A percentile compares a stretch with the other conserved stretches of the same genome.
Conservation (phyloP, 2,888 invertebrate species). For the Cheilosia impressa region DNA sequence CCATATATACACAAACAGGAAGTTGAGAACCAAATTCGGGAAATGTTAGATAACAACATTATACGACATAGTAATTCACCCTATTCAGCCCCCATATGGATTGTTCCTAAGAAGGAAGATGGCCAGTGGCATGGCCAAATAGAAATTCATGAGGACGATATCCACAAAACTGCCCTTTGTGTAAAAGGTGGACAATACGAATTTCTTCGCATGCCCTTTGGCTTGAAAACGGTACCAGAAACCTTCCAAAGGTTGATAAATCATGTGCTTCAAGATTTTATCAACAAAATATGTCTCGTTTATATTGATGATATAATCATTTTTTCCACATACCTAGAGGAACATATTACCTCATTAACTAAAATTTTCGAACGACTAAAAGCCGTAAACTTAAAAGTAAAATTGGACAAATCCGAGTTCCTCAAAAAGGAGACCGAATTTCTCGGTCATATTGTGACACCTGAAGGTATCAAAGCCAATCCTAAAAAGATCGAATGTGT, state of each 20-base stretch:
- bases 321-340: constrained; percentile 68
- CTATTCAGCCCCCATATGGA: constrained; percentile 70
- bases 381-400: constrained; percentile 61
- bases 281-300: constrained; percentile 73
- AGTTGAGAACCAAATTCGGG: constrained; percentile 60
- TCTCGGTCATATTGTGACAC: constrained; percentile 77
- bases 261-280: constrained; percentile 77
- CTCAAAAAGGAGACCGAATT: constrained; percentile 72
- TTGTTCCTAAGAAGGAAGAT: constrained; percentile 66
- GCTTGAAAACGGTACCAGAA: constrained; percentile 81
- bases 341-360: constrained; percentile 56
- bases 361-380: constrained; percentile 61
- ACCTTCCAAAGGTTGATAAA: constrained; percentile 82
- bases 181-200: constrained; percentile 59
- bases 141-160: constrained; percentile 53
- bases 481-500: constrained; percentile 31
- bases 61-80: constrained; percentile 53
- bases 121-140: constrained; percentile 67
- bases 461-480: constrained; percentile 20
- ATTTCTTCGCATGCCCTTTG: constrained; percentile 79
- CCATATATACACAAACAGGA: constrained; percentile 60
- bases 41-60: constrained; percentile 65
- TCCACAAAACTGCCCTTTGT: constrained; percentile 67
- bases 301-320: constrained; percentile 77
- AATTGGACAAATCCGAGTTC: constrained; percentile 72